These are phyloP conservation scores for Telenomus remus DNA, from an alignment of 1,140 invertebrate genomes.

Conservation along the genomic window DNA sequence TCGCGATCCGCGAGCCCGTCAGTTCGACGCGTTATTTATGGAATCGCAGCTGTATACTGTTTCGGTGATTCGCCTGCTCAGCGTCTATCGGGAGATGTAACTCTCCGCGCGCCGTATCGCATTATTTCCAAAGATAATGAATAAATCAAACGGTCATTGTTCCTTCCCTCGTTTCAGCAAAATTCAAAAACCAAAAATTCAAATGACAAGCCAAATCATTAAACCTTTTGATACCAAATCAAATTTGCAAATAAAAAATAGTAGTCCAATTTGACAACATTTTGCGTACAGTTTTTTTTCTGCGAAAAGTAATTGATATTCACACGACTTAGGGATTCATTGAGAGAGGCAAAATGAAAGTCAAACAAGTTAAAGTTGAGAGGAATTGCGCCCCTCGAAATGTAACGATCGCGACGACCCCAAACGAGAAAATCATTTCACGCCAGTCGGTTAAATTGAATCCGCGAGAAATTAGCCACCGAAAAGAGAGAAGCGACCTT, in stretches of 20 bases:
- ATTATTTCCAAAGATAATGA: conserved; percentile 50
- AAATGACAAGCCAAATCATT: too few relatives aligned
- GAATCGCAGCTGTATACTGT: conserved; percentile 66
- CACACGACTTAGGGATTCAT: conserved; percentile 34
- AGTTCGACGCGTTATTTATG: conserved; percentile 68
- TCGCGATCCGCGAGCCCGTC: conserved; percentile 42
- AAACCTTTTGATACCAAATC: too few relatives aligned
- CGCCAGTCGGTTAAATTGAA: conserved; percentile 49
- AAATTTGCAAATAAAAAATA: not conserved
- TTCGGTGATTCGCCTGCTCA: conserved; percentile 50
- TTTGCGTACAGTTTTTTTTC: too few relatives aligned
- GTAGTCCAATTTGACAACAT: too few relatives aligned
- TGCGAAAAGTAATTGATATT: conserved; percentile 37
- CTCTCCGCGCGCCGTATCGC: conserved; percentile 14
- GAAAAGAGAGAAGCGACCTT: conserved; percentile 38
- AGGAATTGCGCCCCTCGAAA: conserved; percentile 24
- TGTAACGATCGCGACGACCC: conserved; percentile 42
- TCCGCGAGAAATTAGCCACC: conserved; percentile 46
- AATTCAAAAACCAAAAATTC: not conserved
- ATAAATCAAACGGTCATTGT: conserved; percentile 47
- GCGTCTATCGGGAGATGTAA: conserved; percentile 34
- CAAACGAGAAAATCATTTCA: conserved; percentile 51
- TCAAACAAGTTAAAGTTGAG: conserved; percentile 52
- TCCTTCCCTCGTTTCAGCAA: not conserved
- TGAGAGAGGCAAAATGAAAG: conserved; percentile 44